These are phyloP conservation scores for Drosophila barbarae DNA, from an alignment of 2,888 invertebrate species.

Conservation along the genomic window DNA sequence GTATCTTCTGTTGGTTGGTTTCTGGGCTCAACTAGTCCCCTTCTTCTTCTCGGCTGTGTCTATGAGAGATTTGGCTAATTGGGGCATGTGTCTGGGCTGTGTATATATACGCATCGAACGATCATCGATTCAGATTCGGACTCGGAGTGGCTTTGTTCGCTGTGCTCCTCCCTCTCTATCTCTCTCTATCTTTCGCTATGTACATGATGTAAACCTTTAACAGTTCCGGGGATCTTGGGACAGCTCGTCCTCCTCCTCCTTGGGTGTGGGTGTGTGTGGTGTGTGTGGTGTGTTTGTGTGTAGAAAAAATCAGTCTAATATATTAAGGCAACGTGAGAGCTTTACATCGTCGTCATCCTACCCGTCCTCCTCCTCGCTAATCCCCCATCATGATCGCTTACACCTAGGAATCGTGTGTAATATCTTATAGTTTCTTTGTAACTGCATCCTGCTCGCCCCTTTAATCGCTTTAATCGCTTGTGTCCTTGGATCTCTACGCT, in stretches of 20 bases:
- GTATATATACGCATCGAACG: constrained; percentile 20
- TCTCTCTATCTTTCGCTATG: not conserved
- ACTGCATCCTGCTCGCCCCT: constrained; percentile 17
- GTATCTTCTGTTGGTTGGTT: constrained; percentile 8
- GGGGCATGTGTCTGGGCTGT: constrained; percentile 23
- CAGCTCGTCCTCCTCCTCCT: constrained; percentile 21
- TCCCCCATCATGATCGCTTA: constrained; percentile 30
- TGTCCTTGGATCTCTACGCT: constrained; percentile 5
- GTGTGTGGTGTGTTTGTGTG: constrained; percentile 50
- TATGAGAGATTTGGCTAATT: constrained; percentile 38
- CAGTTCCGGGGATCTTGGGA: constrained; percentile 24
- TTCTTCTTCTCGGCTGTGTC: constrained; percentile 6
- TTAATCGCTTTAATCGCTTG: not conserved
- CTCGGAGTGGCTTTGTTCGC: constrained; percentile 31
- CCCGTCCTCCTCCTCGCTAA: constrained; percentile 6
- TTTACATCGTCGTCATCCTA: constrained; percentile 68
- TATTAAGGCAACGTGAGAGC: constrained; percentile 85
- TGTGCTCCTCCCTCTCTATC: constrained; percentile 10
- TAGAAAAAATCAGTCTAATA: constrained; percentile 85
- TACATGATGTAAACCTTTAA: constrained; percentile 15
- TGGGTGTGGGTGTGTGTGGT: constrained; percentile 32
- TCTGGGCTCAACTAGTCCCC: not conserved
- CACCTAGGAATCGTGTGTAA: constrained; percentile 37
- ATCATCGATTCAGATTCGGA: constrained; percentile 22
- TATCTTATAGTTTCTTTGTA: constrained; percentile 41